phyloP scores from a whole-genome alignment of 2,797 vertebrate species.

The Enteromius argenteus region DNA sequence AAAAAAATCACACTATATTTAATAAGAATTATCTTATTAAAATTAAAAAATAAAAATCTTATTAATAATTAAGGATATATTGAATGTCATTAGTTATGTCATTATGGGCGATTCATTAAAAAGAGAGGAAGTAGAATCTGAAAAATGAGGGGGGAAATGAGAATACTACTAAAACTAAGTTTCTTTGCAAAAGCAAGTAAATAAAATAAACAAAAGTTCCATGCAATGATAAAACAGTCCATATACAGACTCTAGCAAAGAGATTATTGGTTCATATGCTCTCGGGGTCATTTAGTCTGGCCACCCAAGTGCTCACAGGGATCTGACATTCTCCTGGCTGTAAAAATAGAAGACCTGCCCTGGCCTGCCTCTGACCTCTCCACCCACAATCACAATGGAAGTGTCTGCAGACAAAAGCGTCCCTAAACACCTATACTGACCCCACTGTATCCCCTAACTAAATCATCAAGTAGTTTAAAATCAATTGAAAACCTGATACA shows the following conservation, averaged over 20 bases:
- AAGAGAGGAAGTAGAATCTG: neutral
- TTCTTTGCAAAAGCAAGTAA: neutral
- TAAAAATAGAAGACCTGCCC: slow-evolving; percentile 70
- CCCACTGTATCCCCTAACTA: slow-evolving; percentile 23
- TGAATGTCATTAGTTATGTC: neutral
- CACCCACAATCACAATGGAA: slow-evolving; percentile 50
- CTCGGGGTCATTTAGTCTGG: slow-evolving; percentile 43
- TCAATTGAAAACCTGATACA: neutral
- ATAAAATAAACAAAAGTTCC: neutral
- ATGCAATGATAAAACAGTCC: slow-evolving; percentile 9
- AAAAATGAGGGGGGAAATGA: neutral
- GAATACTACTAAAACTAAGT: neutral
- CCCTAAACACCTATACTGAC: slow-evolving; percentile 18
- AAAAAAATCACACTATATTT: too few species aligned
- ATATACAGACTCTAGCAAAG: slow-evolving; percentile 8
- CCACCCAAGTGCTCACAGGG: slow-evolving; percentile 60
- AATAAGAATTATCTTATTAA: too few species aligned
- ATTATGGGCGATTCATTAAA: neutral
- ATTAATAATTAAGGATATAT: neutral
- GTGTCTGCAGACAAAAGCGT: slow-evolving; percentile 42
- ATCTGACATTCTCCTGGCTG: slow-evolving; percentile 58
- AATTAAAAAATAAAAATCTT: too few species aligned
- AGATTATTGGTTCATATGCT: slow-evolving; percentile 15
- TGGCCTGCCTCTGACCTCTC: slow-evolving; percentile 66
- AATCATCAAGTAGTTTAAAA: neutral